Conservation (phyloP, 2,797 vertebrate species). For the Falco columbarius region DNA sequence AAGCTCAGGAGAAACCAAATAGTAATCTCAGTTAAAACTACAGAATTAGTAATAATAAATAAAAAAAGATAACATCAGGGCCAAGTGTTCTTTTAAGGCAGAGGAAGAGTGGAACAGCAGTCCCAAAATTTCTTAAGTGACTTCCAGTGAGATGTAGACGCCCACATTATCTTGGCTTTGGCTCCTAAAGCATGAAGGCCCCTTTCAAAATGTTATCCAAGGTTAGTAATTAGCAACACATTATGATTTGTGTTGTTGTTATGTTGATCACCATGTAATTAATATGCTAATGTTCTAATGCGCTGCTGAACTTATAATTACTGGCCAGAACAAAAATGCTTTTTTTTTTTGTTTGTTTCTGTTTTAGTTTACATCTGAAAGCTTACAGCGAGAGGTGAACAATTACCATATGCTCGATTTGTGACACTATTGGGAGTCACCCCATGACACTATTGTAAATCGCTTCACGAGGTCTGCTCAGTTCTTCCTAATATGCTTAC, state of each 20-base stretch:
- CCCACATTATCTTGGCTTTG: background rate
- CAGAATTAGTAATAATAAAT: background rate
- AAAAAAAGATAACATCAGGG: background rate
- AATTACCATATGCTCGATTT: background rate
- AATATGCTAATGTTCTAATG: background rate
- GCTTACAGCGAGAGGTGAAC: background rate
- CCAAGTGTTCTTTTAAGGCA: background rate
- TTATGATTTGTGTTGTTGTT: background rate
- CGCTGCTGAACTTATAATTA: background rate
- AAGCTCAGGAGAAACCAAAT: background rate
- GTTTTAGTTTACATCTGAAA: conserved; percentile 12
- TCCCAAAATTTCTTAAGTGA: background rate
- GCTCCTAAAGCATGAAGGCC: background rate
- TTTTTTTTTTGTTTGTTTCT: background rate
- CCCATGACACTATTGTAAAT: background rate
- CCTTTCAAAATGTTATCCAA: background rate
- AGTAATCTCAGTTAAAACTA: background rate
- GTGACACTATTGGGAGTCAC: background rate
- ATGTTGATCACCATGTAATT: conserved; percentile 13
- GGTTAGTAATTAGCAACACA: background rate
- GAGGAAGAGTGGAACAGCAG: background rate
- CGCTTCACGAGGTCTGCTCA: background rate
- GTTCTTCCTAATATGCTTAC: background rate
- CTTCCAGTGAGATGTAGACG: background rate
- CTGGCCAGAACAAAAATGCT: background rate